Evolutionary conservation across 37 sponge, comb jelly and placozoan genomes (phyloP), one percentile per base, ranked within the genome.

Genomic region (Beroe forskalii): DNA sequence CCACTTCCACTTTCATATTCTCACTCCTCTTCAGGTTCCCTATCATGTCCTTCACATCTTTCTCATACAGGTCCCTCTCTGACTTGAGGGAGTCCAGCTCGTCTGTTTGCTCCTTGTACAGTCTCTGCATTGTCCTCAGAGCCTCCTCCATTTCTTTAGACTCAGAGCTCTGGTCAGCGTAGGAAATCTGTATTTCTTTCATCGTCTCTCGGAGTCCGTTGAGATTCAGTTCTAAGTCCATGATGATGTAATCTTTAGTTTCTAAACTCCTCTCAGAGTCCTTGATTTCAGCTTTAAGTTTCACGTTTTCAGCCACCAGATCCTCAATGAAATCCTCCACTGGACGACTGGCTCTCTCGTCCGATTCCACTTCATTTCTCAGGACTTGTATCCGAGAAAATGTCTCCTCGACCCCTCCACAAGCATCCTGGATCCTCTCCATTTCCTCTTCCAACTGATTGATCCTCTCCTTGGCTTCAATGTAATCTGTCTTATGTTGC

Each of bases 121-220:
- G 35, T 33, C 72, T 1, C 72, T 69, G 72, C 72, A 69, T 69
- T 9, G 72, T 69, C 3, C 72, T 27, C 37, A 69, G 39, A 14
- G 72, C 72, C 17, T 36, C 37, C 17, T 69, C 72, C 72, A 69
- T 69, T 2, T 35, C 72, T 17, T 69, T 69, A 2, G 72, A 69
- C 32, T 69, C 72, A 20, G 72, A 69, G 19, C 72, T 69, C 72
- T 69, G 72, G 72, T 69, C 72, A 20, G 72, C 72, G 39, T 69
- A 69, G 1, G 72, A 69, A 17, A 14, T 32, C 72, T 69, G 72
- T 14, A 69, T 33, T 1, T 69, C 72, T 36, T 32, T 27, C 38
- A 69, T 27, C 1, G 72, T 69, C 38, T 69, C 72, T 14, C 72
- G 36, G 2, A 69, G 72, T 35, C 72, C 72, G 39, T 69, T 69